These are phyloP conservation scores for Calyptomena viridis DNA, from an alignment of 2,113 vertebrate genomes.

Conservation along the genomic window DNA sequence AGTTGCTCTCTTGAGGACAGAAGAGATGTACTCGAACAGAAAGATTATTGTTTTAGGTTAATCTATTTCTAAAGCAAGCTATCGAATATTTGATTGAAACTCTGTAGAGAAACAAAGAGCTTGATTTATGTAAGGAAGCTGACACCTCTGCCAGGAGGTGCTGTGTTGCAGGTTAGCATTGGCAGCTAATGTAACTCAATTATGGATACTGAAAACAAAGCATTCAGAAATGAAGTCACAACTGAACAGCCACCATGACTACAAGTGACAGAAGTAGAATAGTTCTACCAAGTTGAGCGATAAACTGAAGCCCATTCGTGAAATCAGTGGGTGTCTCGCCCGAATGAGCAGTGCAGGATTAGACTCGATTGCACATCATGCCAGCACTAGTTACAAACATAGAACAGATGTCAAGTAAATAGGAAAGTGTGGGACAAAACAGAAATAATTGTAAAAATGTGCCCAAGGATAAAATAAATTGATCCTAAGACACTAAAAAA, in stretches of 20 bases:
- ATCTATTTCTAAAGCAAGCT: background rate
- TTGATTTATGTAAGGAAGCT: background rate
- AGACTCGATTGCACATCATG: background rate
- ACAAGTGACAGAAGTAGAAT: constrained; percentile 38
- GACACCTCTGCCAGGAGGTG: background rate
- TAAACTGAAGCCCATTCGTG: constrained; percentile 26
- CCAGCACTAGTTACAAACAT: background rate
- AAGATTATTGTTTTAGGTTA: background rate
- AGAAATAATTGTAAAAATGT: constrained; percentile 63
- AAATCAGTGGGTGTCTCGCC: constrained; percentile 27
- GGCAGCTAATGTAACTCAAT: constrained; percentile 1
- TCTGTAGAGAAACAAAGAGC: background rate
- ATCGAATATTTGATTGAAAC: background rate
- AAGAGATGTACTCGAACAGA: background rate
- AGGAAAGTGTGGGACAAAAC: constrained; percentile 49
- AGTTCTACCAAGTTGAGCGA: constrained; percentile 19
- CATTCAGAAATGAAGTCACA: background rate
- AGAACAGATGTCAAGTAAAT: constrained; percentile 66
- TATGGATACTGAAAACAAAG: background rate
- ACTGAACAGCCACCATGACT: background rate
- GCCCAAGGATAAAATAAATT: constrained; percentile 66
- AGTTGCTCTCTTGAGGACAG: background rate
- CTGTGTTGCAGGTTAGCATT: background rate
- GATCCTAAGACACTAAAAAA: constrained; percentile 63
- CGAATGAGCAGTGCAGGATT: constrained; percentile 27